Percentiles rank a stretch among this genome's conserved stretches.
phyloP scores from a whole-genome alignment of 2,113 vertebrate species.

The Thunnus maccoyii region DNA sequence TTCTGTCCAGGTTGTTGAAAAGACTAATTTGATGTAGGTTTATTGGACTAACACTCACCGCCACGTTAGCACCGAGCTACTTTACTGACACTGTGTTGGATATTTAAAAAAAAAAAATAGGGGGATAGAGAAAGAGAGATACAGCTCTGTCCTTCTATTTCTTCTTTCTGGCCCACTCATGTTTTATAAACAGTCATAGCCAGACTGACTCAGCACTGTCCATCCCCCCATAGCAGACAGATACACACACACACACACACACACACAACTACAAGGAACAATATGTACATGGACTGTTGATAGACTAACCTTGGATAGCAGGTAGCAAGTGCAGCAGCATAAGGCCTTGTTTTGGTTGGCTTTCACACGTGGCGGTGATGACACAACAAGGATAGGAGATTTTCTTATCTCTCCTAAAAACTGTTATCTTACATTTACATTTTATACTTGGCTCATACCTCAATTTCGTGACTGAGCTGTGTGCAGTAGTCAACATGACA shows the following conservation, averaged over 20 bases:
- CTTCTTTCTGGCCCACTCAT: slow-evolving; percentile 31
- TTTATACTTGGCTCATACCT: neutral
- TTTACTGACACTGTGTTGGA: neutral
- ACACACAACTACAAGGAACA: slow-evolving; percentile 10
- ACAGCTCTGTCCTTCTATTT: slow-evolving; percentile 27
- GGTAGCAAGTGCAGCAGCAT: neutral
- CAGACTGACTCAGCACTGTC: slow-evolving; percentile 41
- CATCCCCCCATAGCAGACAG: slow-evolving; percentile 6
- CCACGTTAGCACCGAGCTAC: neutral
- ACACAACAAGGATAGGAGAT: neutral
- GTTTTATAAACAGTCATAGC: slow-evolving; percentile 40
- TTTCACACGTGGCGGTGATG: neutral
- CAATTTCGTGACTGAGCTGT: neutral
- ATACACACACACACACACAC: slow-evolving; percentile 6
- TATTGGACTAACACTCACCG: slow-evolving; percentile 5
- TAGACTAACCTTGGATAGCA: slow-evolving; percentile 7
- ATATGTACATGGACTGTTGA: neutral
- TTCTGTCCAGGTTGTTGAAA: slow-evolving; percentile 7
- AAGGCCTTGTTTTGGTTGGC: neutral
- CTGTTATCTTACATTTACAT: neutral
- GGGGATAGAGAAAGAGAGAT: neutral
- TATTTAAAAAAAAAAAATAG: neutral
- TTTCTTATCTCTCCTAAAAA: neutral
- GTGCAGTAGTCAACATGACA: neutral
- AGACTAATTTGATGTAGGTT: slow-evolving; percentile 5